Conservation (phyloP, 2,113 vertebrate genomes). For the Perccottus glenii region DNA sequence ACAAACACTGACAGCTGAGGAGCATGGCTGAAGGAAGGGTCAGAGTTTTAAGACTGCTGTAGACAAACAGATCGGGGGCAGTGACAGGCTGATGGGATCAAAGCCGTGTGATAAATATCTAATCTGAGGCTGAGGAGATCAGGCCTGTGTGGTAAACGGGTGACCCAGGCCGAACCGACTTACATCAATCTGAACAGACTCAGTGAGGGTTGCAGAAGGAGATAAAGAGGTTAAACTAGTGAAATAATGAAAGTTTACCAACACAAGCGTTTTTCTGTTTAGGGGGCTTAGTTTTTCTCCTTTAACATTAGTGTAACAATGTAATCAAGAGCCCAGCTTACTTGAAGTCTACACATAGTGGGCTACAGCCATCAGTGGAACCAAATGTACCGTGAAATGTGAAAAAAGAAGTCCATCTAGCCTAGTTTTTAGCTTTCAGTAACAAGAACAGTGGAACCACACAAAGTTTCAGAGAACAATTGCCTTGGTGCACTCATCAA, state of each 20-base stretch:
- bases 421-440: no score
- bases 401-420: no score
- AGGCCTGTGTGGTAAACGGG: slow-evolving; percentile 36
- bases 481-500: no score
- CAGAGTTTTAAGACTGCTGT: slow-evolving; percentile 51
- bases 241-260: not conserved
- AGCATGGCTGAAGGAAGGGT: slow-evolving; percentile 38
- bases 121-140: slow-evolving; percentile 50
- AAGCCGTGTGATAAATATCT: slow-evolving; percentile 54
- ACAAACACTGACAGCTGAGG: slow-evolving; percentile 35
- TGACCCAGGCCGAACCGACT: slow-evolving; percentile 20
- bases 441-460: no score
- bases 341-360: no score
- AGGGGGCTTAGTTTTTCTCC: no score
- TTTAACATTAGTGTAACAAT: no score
- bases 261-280: no score
- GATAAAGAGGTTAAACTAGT: not conserved
- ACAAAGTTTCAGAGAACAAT: no score
- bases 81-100: slow-evolving; percentile 52
- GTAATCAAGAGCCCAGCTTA: no score
- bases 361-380: no score
- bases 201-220: not conserved
- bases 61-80: slow-evolving; percentile 59
- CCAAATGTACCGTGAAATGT: no score
- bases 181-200: slow-evolving; percentile 21